These are phyloP conservation scores for Hoplodrina ambigua DNA, from an alignment of 2,888 invertebrate species.

Conservation along the genomic window DNA sequence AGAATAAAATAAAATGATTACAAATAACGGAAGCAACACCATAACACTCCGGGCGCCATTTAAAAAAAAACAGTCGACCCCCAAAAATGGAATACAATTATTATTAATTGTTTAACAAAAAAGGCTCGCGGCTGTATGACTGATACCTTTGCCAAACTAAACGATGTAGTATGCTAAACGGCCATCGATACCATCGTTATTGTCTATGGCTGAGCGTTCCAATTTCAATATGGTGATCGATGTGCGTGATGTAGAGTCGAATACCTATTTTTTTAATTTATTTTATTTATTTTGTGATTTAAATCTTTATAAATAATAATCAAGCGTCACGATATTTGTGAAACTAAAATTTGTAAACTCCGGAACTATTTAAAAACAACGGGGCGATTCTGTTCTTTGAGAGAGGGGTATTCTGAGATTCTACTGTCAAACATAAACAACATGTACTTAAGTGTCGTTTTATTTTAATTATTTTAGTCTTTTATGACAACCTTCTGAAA, in stretches of 20 bases:
- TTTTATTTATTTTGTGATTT: not conserved
- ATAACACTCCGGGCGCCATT: conserved; percentile 39
- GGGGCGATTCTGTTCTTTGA: no score
- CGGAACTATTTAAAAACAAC: no score
- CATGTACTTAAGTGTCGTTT: no score
- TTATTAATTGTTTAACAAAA: conserved; percentile 56
- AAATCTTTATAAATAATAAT: no score
- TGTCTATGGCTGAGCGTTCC: conserved; percentile 85
- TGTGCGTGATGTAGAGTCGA: conserved; percentile 65
- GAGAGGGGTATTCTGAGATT: no score
- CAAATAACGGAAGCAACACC: conserved; percentile 35
- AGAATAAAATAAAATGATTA: not conserved
- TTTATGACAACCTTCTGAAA: no score
- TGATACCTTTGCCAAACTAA: conserved; percentile 79
- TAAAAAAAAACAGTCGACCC: conserved; percentile 11
- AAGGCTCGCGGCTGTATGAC: conserved; percentile 51
- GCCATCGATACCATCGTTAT: conserved; percentile 88
- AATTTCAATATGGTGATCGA: conserved; percentile 86
- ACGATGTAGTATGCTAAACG: conserved; percentile 88
- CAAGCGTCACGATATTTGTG: no score
- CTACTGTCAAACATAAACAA: no score
- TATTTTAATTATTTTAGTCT: no score
- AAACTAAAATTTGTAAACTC: no score
- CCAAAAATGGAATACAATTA: conserved; percentile 30
- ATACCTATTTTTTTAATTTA: conserved; percentile 11